Conservation (phyloP, 2,797 vertebrate species). For the Natrix natrix region DNA sequence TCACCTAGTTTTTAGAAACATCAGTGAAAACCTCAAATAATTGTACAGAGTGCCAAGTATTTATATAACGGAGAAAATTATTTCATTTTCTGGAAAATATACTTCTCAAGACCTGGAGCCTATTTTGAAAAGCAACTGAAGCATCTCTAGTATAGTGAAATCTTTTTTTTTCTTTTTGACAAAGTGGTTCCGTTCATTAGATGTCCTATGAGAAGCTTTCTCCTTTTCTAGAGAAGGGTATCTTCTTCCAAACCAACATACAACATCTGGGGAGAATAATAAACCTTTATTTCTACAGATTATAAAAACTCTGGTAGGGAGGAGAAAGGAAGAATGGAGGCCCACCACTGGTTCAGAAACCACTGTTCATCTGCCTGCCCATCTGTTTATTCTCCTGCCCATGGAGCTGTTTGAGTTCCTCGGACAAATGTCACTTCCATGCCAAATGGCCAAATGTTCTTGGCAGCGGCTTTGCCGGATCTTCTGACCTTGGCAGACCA, state of each 20-base stretch:
- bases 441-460: not conserved
- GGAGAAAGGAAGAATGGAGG: not conserved
- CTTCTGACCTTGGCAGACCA: not conserved
- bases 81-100: conserved; percentile 39
- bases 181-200: conserved; percentile 34
- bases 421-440: not conserved
- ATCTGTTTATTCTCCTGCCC: not conserved
- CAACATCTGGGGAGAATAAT: conserved; percentile 17
- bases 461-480: not conserved
- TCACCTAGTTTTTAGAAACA: conserved; percentile 43
- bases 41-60: conserved; percentile 61
- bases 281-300: not conserved
- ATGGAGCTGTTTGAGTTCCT: not conserved
- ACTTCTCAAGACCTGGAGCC: conserved; percentile 40
- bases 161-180: not conserved
- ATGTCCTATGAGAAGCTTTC: conserved; percentile 13
- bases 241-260: rapidly evolving
- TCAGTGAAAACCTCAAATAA: conserved; percentile 58
- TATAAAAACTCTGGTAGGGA: not conserved
- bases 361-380: not conserved
- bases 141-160: conserved; percentile 24
- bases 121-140: conserved; percentile 39
- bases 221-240: not conserved
- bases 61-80: conserved; percentile 45
- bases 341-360: not conserved